Percentiles rank a stretch among this genome's conserved stretches.
These are phyloP conservation scores for Octopus sinensis DNA, from an alignment of 1,140 invertebrate species.

Conservation along the genomic window DNA sequence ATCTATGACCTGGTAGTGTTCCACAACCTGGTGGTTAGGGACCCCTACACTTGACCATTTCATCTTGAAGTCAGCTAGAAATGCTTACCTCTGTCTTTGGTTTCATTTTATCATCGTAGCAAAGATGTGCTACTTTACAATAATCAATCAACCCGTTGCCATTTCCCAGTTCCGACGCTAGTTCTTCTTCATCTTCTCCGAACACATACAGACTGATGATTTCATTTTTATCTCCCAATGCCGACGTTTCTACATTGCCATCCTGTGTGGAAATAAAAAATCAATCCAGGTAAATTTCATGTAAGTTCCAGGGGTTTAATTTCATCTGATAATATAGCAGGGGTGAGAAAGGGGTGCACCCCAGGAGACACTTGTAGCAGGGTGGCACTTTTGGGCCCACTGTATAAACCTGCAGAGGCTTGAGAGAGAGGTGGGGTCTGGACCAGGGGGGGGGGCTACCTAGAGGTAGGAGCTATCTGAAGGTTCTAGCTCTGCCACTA, in stretches of 20 bases:
- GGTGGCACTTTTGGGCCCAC: not conserved
- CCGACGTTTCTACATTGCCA: not conserved
- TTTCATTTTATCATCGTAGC: slow-evolving; percentile 24
- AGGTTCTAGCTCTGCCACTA: too few species aligned
- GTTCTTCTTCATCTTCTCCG: slow-evolving; percentile 45
- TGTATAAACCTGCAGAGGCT: too few species aligned
- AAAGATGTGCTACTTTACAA: slow-evolving; percentile 37
- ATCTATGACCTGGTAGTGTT: too few species aligned
- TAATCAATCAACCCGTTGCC: slow-evolving; percentile 42
- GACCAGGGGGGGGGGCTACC: too few species aligned
- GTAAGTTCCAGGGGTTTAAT: not conserved
- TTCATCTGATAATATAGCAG: not conserved
- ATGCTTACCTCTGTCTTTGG: not conserved
- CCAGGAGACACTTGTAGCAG: not conserved
- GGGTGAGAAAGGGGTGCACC: not conserved
- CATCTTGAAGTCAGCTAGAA: not conserved
- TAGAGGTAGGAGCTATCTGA: too few species aligned
- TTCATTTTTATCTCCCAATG: slow-evolving; percentile 34
- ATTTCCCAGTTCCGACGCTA: slow-evolving; percentile 38
- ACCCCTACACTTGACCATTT: not conserved
- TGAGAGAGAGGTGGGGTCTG: too few species aligned
- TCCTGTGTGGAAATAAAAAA: not conserved
- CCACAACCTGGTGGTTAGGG: too few species aligned
- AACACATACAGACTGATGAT: slow-evolving; percentile 49
- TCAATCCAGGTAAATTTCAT: not conserved